Conservation (phyloP, 1,140 invertebrate genomes). For the Lepidostoma basale region DNA sequence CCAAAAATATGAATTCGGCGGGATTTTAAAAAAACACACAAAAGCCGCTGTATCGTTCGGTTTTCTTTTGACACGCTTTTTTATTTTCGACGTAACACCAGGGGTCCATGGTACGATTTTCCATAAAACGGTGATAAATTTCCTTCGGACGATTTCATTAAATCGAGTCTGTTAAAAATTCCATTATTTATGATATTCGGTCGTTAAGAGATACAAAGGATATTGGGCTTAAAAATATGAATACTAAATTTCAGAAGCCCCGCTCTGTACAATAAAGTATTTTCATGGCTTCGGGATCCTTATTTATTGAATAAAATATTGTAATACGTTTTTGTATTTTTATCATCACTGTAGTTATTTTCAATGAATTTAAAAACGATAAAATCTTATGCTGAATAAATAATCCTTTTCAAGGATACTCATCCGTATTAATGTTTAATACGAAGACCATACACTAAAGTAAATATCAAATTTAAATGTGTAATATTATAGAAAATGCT, state of each 20-base stretch:
- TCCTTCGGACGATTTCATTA: conserved; percentile 18
- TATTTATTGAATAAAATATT: not conserved
- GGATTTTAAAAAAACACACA: not conserved
- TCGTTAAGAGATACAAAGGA: conserved; percentile 1
- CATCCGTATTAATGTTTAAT: too few species aligned
- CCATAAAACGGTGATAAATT: conserved; percentile 23
- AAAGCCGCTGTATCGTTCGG: conserved; percentile 8
- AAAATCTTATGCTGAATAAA: too few species aligned
- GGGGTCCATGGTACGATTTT: conserved; percentile 23
- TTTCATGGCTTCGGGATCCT: not conserved
- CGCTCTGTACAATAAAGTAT: conserved; percentile 10
- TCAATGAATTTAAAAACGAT: too few species aligned
- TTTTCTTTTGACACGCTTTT: conserved; percentile 16
- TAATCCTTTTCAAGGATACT: too few species aligned
- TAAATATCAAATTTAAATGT: too few species aligned
- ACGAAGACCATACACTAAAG: too few species aligned
- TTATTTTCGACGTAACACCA: conserved; percentile 26
- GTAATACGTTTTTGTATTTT: too few species aligned
- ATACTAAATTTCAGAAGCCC: conserved; percentile 8
- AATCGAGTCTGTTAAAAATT: conserved; percentile 2
- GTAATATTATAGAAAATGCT: too few species aligned
- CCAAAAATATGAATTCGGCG: conserved; percentile 12
- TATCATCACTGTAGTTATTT: too few species aligned
- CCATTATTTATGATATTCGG: conserved; percentile 10
- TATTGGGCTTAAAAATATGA: not conserved